Base-by-base conservation (phyloP, 2,888 invertebrate species). In the Dasypogon diadema region DNA sequence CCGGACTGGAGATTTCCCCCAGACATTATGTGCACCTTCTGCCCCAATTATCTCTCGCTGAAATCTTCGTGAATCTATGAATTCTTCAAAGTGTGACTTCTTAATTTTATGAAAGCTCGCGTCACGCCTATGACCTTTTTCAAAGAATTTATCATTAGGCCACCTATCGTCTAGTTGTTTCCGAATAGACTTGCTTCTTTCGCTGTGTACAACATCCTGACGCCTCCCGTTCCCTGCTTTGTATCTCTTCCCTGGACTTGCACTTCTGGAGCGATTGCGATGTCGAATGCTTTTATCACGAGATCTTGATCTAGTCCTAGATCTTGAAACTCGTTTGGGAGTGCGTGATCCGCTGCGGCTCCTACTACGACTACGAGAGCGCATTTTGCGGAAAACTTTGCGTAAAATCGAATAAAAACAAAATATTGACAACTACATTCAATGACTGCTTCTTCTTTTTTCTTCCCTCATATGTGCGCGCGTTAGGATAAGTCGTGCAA, bases 41-140 rank as follows among this genome's bases (percentile, higher is more conserved):
- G 90, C 87, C 1, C 94, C 93, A 55, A 95, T 92, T 78, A 90
- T 87, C 82, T 95, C 94, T 58, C 95, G 87, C 81, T 94, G 91
- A 80, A 90, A 89, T 75, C 94, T 86, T 75, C 94, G 85, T 0
- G 90, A 89, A 81, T 93, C 93, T 86, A 92, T 88, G 78, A 91
- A 91, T 80, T 91, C 91, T 77, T 91, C 91, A 79, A 90, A 76
- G 8, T 77, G 65, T 21, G 76, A 60, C 24, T 77, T 75, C 1
- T 74, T 75, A 10, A 48, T 2, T 18, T 78, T 75, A 2, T 78
- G 75, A 70, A 78, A 77, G 24, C 65, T 72, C 6, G 76, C 55
- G 51, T 78, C 78, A 14, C 77, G 75, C 46, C 76, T 75, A 26
- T 75, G 75, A 26, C 78, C 78, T 70, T 80, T 78, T 58, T 81